Evolutionary conservation across 2,888 invertebrate genomes (phyloP).

Genomic region (Trichogramma evanescens): DNA sequence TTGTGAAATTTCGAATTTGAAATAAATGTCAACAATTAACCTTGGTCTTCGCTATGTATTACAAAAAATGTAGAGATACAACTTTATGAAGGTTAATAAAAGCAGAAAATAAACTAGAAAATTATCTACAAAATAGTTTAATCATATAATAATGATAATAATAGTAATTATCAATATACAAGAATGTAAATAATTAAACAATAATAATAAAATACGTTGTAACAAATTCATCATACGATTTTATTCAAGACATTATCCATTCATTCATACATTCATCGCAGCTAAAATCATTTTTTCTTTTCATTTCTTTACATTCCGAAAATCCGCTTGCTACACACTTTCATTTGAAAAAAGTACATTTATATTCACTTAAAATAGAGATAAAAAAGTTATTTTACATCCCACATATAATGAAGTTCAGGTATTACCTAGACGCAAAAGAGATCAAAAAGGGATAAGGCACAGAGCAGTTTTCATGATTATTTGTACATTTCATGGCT

Average conservation of each 20-base stretch:
- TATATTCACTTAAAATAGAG: background rate
- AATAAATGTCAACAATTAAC: slow-evolving; percentile 4
- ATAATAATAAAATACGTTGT: slow-evolving; percentile 47
- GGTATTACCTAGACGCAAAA: background rate
- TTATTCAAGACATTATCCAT: slow-evolving; percentile 4
- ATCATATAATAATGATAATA: slow-evolving; percentile 35
- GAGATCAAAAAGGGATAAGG: slow-evolving; percentile 34
- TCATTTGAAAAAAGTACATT: background rate
- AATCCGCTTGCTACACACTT: background rate
- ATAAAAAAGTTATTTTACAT: background rate
- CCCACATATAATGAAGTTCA: background rate
- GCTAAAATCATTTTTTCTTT: background rate
- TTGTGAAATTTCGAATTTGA: background rate
- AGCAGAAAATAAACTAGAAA: slow-evolving; percentile 26
- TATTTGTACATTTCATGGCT: too few species aligned
- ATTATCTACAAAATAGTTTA: slow-evolving; percentile 49
- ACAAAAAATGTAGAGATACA: slow-evolving; percentile 10
- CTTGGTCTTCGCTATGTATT: slow-evolving; percentile 14
- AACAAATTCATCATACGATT: slow-evolving; percentile 37
- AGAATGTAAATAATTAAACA: slow-evolving; percentile 47
- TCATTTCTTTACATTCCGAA: background rate
- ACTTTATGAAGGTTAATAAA: background rate
- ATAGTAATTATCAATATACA: slow-evolving; percentile 45
- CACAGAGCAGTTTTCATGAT: slow-evolving; percentile 30
- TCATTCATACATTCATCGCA: background rate